Evolutionary conservation across 2,888 invertebrate genomes (phyloP), one percentile per base, ranked within the genome.

Genomic region (Mesorhabditis sp.): DNA sequence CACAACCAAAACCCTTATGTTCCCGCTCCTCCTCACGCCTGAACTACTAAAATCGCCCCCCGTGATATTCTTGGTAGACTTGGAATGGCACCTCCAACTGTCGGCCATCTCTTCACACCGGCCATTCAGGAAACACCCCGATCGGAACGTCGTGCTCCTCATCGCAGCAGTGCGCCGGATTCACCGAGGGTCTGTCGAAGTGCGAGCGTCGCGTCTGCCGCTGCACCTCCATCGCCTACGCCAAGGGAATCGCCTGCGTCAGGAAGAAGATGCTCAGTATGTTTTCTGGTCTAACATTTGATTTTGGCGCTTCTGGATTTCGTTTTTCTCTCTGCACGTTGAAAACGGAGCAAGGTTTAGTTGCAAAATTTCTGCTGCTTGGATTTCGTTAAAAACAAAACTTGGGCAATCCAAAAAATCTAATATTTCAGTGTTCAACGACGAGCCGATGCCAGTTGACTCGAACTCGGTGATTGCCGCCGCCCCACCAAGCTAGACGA

Each of bases 161-260:
- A 42, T 74, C 76, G 70, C 70, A 72, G 43, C 78, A 81, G 68
- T 82, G 82, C 69, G 76, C 75, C 67, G 81, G 82, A 28, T 73
- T 74, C 68, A 65, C 68, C 43, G 75, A 76, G 42, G 81, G 81
- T 6, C 74, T 82, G 42, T 75, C 81, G 62, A 73, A 76, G 70
- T 82, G 82, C 68, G 75, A 78, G 65, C 76, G 74, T 50, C 74
- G 76, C 62, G 77, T 76, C 41, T 82, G 82, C 70, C 74, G 76
- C 63, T 82, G 82, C 68, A 73, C 76, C 28, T 78, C 81, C 43
- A 76, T 76, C 67, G 82, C 81, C 70, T 76, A 75, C 74, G 67
- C 78, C 62, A 75, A 77, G 65, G 80, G 79, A 69, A 76, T 80
- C 70, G 76, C 76, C 68, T 82, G 82, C 70, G 74, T 79, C 65